Base-by-base conservation (phyloP, 2,113 vertebrate species). In the Hoplias malabaricus region DNA sequence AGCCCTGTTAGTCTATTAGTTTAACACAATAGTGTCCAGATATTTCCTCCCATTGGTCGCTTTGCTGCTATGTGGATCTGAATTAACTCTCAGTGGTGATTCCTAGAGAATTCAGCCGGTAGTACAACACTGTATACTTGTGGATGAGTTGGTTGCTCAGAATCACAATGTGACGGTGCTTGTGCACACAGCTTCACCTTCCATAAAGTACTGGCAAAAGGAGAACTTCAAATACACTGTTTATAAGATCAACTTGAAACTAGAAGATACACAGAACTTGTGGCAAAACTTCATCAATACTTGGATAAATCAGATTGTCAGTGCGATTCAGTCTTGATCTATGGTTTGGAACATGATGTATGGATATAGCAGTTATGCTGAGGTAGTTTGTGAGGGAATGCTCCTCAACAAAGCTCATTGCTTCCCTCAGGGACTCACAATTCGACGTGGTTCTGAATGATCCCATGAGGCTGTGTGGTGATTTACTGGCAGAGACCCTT, bases 41-140 rank as follows among this genome's bases (percentile, higher is more conserved):
- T 29, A 19, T 69, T 27, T 16, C 25, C n/a, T 42, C 4, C n/a
- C 40, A 46, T 48, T 66, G 34, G 11, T 63, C 12, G n/a, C 59
- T n/a, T 2, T 72, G 5, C 53, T 79, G 33, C 14, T 68, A 16
- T 36, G 59, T 50, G 54, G 62, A 25, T 29, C 14, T 36, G 76
- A 73, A 16, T 6, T 34, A 0, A 11, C 34, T 50, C 38, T 42
- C 27, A 29, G 69, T 95, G 77, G 87, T 95, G 77, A 89, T 93
- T 90, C 94, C 93, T 33, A 84, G 89, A 0, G 93, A 94, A 82
- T 91, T 85, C 79, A 95, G 93, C 43, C 93, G 94, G 76, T 95
- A 93, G 94, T 67, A 93, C 84, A 94, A 95, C 6, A 87, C 93
- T 89, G 90, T 43, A 43, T 68, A 8, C 83, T 95, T 56, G 48